phyloP scores from a whole-genome alignment of 2,797 vertebrate species.

The Microchirus variegatus region DNA sequence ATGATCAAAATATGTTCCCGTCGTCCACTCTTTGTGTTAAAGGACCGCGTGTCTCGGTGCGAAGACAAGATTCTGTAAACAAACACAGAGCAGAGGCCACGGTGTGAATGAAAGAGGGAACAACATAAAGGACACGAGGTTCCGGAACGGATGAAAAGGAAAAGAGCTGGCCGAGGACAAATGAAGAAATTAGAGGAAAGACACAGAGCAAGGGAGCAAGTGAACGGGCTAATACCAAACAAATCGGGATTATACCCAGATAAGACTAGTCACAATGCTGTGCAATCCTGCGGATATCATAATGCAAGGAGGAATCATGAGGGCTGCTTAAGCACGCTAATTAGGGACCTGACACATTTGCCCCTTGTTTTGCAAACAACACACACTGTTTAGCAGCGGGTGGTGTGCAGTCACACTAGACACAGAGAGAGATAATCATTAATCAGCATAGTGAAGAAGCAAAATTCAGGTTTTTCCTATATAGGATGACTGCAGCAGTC shows the following conservation, averaged over 20 bases:
- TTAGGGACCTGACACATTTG: conserved; percentile 70
- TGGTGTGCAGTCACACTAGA: conserved; percentile 60
- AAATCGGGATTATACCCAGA: conserved; percentile 77
- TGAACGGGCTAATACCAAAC: conserved; percentile 65
- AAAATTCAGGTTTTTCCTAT: conserved; percentile 37
- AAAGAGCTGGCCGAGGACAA: conserved; percentile 33
- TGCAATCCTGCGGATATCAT: conserved; percentile 70
- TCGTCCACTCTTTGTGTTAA: not conserved
- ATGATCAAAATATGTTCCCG: no score
- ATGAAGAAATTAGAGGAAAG: conserved; percentile 43
- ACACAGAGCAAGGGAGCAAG: conserved; percentile 27
- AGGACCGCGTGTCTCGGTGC: not conserved
- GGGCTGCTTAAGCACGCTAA: conserved; percentile 64
- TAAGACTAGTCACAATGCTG: conserved; percentile 79
- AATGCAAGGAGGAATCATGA: conserved; percentile 61
- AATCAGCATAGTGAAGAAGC: conserved; percentile 42
- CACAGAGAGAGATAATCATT: conserved; percentile 62
- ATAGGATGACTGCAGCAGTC: conserved; percentile 15
- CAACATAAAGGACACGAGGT: conserved; percentile 24
- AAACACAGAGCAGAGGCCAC: not conserved
- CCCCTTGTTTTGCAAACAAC: conserved; percentile 74
- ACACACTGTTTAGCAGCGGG: conserved; percentile 65
- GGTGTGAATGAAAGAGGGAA: conserved; percentile 3
- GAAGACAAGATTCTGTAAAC: not conserved
- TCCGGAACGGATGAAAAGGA: conserved; percentile 37